Percentiles rank a stretch among this genome's conserved stretches.
Conservation (phyloP, 1,140 invertebrate genomes). For the Elymnias hypermnestra region DNA sequence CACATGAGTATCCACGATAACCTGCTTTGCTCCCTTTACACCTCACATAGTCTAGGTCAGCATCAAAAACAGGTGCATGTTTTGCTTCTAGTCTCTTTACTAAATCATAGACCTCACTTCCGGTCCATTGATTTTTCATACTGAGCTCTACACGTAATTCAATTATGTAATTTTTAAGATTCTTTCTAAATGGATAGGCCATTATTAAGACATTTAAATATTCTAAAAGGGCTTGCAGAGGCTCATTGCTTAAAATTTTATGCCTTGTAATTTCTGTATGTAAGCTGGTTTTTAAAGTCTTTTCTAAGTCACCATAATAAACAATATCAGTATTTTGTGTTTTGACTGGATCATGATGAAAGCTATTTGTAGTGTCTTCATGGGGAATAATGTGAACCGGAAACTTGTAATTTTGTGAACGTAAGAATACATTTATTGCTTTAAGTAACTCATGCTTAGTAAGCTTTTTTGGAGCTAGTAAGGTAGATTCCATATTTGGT, state of each 20-base stretch:
- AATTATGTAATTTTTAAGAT: slow-evolving; percentile 80
- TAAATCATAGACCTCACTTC: slow-evolving; percentile 76
- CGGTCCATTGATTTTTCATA: slow-evolving; percentile 71
- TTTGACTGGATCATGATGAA: slow-evolving; percentile 50
- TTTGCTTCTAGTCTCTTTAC: slow-evolving; percentile 74
- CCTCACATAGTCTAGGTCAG: slow-evolving; percentile 83
- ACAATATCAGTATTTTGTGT: slow-evolving; percentile 66
- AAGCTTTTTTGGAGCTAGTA: slow-evolving; percentile 59
- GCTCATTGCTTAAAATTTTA: slow-evolving; percentile 82
- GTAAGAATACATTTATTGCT: slow-evolving; percentile 75
- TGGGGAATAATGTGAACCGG: slow-evolving; percentile 31
- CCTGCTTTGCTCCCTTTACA: slow-evolving; percentile 87
- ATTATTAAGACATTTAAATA: slow-evolving; percentile 83
- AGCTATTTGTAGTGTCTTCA: slow-evolving; percentile 35
- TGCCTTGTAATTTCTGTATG: slow-evolving; percentile 86
- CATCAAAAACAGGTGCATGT: slow-evolving; percentile 76
- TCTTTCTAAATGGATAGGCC: slow-evolving; percentile 84
- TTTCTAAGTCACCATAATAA: slow-evolving; percentile 92
- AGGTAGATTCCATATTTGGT: slow-evolving; percentile 49
- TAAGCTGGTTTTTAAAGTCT: slow-evolving; percentile 86
- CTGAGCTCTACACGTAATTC: slow-evolving; percentile 72
- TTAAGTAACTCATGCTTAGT: slow-evolving; percentile 64
- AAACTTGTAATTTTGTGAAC: slow-evolving; percentile 60
- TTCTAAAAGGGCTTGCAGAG: slow-evolving; percentile 82
- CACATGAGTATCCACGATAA: slow-evolving; percentile 94